Percentiles rank a stretch among this genome's conserved stretches.
These are phyloP conservation scores for Rutpela maculata DNA, from an alignment of 2,888 invertebrate species.

Conservation along the genomic window DNA sequence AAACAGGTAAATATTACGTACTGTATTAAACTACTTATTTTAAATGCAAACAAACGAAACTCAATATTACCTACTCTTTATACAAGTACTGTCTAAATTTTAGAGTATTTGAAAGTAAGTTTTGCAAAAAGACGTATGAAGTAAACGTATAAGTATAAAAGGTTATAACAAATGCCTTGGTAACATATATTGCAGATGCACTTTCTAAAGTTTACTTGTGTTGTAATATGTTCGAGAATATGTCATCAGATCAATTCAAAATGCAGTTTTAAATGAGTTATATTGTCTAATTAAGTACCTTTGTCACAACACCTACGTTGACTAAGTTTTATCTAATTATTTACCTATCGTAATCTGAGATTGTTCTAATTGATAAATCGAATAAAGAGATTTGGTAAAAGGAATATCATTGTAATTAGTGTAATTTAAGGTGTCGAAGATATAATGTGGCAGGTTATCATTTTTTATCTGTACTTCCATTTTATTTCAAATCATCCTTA, in stretches of 20 bases:
- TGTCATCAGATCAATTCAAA: not conserved
- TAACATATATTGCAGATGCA: not conserved
- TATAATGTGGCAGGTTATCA: constrained; percentile 17
- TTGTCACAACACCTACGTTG: not conserved
- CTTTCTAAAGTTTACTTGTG: not conserved
- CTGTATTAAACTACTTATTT: not conserved
- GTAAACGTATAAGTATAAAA: not conserved
- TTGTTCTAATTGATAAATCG: not conserved
- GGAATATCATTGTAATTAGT: not conserved
- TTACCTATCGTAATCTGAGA: not conserved
- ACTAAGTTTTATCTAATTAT: not conserved
- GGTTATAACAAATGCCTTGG: no score
- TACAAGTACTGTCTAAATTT: not conserved
- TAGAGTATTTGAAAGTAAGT: not conserved
- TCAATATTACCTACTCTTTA: not conserved
- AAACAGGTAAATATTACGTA: constrained; percentile 27
- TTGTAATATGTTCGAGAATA: not conserved
- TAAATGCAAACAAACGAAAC: not conserved
- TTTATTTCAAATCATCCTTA: not conserved
- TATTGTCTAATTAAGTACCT: not conserved
- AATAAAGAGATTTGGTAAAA: not conserved
- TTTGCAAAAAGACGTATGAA: not conserved
- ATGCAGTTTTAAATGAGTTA: not conserved
- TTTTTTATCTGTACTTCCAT: constrained; percentile 5
- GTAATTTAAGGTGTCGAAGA: constrained; percentile 4